Evolutionary conservation across 1,140 invertebrate genomes (phyloP), one percentile per base, ranked within the genome.

Genomic region (Pinna nobilis): DNA sequence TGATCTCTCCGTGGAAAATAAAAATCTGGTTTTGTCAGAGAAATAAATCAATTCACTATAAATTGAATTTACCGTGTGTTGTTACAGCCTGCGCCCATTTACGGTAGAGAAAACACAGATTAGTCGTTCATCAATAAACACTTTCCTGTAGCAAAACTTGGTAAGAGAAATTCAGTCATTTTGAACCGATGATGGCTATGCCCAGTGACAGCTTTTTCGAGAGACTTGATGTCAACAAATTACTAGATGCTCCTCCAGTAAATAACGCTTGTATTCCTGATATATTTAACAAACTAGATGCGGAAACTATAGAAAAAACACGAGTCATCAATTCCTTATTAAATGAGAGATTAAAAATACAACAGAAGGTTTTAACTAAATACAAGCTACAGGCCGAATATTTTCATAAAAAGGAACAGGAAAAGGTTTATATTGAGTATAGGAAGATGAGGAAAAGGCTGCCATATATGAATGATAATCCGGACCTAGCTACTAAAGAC

Each of bases 261-360:
- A 86, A 86, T 60, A 84, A 84, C 65, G 81, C 80, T 0, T 80
- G 81, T 51, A 69, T 83, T 44, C 84, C 84, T 28, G 82, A 84
- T 70, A 82, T 84, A 35, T 86, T 81, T 53, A 83, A 82, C 70
- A 77, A 80, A 23, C 67, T 86, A 37, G 84, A 86, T 64, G 84
- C 84, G 11, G 77, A 79, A 35, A 63, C 74, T 11, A 80, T 82
- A n/a, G 81, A 86, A 70, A 82, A 70, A 60, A 84, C 84, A 0
- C 67, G 81, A 28, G 82, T 84, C 13, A 44, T 79, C 35, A 86
- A 86, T 70, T 74, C 77, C 3, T 69, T 81, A 53, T 70, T 86
- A 11, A 72, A 78, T 41, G 51, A 76, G 57, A 72, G 76, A n/a
- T 74, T 82, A 1, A 11, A 59, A 9, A 51, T 82, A 13, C 80